phyloP scores from a whole-genome alignment of 2,888 invertebrate genomes.

The Mesorhabditis spiculigera region DNA sequence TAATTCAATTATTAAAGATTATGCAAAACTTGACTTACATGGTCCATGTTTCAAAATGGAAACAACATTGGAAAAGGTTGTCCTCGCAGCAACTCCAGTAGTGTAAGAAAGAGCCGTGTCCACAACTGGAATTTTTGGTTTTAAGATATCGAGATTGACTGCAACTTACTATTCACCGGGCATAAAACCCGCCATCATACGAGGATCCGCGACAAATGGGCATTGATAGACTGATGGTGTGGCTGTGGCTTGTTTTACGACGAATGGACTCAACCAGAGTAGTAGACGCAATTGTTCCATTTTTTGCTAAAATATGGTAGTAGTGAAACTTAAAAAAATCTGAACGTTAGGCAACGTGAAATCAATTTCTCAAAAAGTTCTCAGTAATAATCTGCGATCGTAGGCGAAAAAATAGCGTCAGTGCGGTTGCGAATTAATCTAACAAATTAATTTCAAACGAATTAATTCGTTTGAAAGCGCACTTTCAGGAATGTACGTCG shows the following conservation, averaged over 20 bases:
- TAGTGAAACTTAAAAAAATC: too few relatives aligned
- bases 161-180: background rate
- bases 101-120: conserved; percentile 51
- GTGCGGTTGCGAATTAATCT: too few relatives aligned
- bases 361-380: too few relatives aligned
- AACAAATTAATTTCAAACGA: too few relatives aligned
- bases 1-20: too few relatives aligned
- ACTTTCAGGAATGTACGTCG: too few relatives aligned
- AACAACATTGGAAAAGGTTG: conserved; percentile 54
- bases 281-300: too few relatives aligned
- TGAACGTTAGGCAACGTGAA: too few relatives aligned
- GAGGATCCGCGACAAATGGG: conserved; percentile 23
- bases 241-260: conserved; percentile 3
- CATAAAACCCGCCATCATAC: background rate
- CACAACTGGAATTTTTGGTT: conserved; percentile 38
- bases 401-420: too few relatives aligned
- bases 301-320: too few relatives aligned
- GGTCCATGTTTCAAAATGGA: conserved; percentile 54
- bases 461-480: too few relatives aligned
- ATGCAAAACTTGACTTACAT: conserved; percentile 34
- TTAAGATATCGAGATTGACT: background rate
- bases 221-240: conserved; percentile 43
- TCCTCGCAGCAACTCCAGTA: conserved; percentile 55
- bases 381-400: too few relatives aligned
- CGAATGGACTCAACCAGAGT: background rate